Evolutionary conservation across 2,888 invertebrate genomes (phyloP).

Genomic region (Hirtodrosophila histrioides): DNA sequence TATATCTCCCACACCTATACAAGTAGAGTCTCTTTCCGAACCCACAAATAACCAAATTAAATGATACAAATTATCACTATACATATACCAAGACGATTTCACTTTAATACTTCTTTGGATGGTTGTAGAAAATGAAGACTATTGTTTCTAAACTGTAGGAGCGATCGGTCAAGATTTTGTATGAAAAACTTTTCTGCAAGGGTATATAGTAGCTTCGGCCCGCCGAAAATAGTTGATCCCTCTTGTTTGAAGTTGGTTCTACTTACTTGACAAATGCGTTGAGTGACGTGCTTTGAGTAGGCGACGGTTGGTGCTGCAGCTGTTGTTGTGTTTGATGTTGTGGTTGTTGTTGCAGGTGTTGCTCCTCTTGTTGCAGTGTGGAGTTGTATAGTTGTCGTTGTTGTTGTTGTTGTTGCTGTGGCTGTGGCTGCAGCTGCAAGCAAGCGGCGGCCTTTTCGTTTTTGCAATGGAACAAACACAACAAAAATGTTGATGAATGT

Average conservation of each 20-base stretch:
- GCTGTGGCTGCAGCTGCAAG: constrained; percentile 59
- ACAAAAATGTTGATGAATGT: constrained; percentile 76
- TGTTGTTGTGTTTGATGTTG: constrained; percentile 10
- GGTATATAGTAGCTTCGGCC: no score
- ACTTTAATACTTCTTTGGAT: no score
- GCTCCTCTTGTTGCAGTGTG: constrained; percentile 30
- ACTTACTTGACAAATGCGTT: constrained; percentile 62
- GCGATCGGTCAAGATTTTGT: no score
- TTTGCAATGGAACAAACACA: constrained; percentile 73
- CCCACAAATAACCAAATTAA: no score
- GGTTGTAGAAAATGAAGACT: no score
- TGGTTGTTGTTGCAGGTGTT: constrained; percentile 20
- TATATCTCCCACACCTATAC: no score
- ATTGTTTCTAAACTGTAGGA: no score
- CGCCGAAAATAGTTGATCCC: no score
- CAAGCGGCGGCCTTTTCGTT: constrained; percentile 64
- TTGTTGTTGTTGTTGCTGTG: constrained; percentile 21
- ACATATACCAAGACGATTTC: no score
- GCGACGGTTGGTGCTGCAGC: constrained; percentile 7
- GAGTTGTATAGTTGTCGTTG: constrained; percentile 24
- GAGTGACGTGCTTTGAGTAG: constrained; percentile 30
- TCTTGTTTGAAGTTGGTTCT: background rate
- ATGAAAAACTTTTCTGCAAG: no score
- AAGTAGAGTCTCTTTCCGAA: no score
- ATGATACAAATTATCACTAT: no score